These are phyloP conservation scores for Umimayanthus kanabou DNA, from an alignment of 92 coral and sea anemone species.

Conservation along the genomic window DNA sequence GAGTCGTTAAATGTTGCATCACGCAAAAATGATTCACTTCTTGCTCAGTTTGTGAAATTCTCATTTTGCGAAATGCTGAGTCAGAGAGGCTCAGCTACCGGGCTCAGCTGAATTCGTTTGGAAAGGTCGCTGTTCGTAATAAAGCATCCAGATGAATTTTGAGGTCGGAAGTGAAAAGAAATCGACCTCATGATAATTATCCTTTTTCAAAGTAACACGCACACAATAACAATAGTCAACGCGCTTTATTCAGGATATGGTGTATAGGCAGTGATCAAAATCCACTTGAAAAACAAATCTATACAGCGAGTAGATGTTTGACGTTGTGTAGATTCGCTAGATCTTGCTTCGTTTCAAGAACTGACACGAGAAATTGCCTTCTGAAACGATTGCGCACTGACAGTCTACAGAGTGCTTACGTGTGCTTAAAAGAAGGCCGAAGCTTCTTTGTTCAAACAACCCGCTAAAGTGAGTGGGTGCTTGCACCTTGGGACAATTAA, in stretches of 20 bases:
- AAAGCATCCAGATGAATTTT: slow-evolving; percentile 16
- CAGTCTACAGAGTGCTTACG: neutral
- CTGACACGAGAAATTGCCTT: neutral
- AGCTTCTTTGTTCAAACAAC: slow-evolving; percentile 6
- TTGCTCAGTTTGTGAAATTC: neutral
- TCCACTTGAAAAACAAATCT: neutral
- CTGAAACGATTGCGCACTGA: neutral
- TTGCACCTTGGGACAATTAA: slow-evolving; percentile 1
- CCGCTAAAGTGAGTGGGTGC: slow-evolving; percentile 34
- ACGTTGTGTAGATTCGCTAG: neutral
- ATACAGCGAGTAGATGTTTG: neutral
- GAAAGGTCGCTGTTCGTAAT: neutral
- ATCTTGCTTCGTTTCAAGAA: neutral
- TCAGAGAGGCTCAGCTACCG: neutral
- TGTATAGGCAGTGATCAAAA: neutral
- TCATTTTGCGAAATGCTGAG: neutral
- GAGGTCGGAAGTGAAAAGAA: slow-evolving; percentile 35
- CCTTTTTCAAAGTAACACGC: slow-evolving; percentile 24
- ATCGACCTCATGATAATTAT: slow-evolving; percentile 16
- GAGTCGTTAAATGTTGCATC: neutral
- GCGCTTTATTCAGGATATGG: neutral
- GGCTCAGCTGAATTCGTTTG: neutral
- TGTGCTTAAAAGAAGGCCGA: neutral
- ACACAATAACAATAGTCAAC: slow-evolving; percentile 15
- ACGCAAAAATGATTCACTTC: neutral